These are phyloP conservation scores for Esperia sulphurella DNA, from an alignment of 2,888 invertebrate species.

Conservation along the genomic window DNA sequence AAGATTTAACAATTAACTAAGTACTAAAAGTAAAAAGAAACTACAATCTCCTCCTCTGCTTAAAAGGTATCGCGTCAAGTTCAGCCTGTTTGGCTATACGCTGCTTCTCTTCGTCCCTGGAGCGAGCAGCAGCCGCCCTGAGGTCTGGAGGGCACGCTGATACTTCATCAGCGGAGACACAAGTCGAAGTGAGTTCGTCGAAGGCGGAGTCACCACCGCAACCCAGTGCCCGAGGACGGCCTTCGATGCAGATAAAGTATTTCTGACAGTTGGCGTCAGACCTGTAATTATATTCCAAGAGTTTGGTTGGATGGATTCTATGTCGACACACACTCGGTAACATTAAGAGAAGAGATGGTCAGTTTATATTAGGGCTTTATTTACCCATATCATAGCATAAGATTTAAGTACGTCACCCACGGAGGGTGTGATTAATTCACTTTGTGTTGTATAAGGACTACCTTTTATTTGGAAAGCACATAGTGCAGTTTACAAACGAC, in stretches of 20 bases:
- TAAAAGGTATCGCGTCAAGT: slow-evolving; percentile 24
- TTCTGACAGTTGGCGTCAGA: slow-evolving; percentile 85
- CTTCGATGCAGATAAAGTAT: slow-evolving; percentile 88
- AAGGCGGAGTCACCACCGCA: slow-evolving; percentile 89
- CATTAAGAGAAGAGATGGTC: no score
- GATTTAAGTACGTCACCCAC: no score
- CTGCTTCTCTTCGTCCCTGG: slow-evolving; percentile 47
- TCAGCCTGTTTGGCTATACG: slow-evolving; percentile 45
- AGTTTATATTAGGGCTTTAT: no score
- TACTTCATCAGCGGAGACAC: slow-evolving; percentile 89
- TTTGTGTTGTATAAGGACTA: no score
- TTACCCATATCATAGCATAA: no score
- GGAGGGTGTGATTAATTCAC: no score
- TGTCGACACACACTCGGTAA: no score
- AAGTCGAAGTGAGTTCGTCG: slow-evolving; percentile 84
- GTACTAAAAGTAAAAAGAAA: no score
- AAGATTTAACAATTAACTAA: background rate
- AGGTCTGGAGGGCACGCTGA: slow-evolving; percentile 81
- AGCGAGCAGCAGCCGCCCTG: slow-evolving; percentile 39
- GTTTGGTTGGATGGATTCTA: no score
- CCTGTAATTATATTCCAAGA: slow-evolving; percentile 38
- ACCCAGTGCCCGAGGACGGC: slow-evolving; percentile 85
- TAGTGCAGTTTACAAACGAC: no score
- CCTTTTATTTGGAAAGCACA: no score
- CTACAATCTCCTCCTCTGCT: slow-evolving; percentile 9